phyloP scores from a whole-genome alignment of 2,888 invertebrate species.

The Diaprepes abbreviatus region DNA sequence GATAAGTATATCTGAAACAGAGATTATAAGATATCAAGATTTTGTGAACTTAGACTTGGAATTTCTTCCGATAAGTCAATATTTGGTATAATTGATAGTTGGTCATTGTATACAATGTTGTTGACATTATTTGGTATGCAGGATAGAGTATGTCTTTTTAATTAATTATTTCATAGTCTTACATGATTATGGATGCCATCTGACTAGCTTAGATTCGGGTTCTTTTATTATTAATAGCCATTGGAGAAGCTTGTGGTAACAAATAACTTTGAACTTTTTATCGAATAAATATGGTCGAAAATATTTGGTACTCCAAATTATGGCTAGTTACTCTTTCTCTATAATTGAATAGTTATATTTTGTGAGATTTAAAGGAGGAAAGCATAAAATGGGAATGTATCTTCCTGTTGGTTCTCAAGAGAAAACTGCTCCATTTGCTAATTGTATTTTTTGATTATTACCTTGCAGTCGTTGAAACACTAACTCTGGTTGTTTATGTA shows the following conservation, averaged over 20 bases:
- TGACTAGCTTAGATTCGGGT: no score
- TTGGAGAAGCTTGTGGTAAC: constrained; percentile 2
- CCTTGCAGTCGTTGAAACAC: neutral
- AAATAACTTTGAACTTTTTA: no score
- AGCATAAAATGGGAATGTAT: no score
- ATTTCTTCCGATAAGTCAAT: neutral
- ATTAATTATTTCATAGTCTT: constrained; percentile 19
- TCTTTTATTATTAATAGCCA: constrained; percentile 8
- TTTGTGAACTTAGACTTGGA: neutral
- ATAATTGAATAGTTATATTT: neutral
- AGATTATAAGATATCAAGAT: neutral
- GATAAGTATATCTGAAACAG: neutral
- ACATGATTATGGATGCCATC: constrained; percentile 21
- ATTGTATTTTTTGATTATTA: neutral
- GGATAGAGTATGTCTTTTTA: no score
- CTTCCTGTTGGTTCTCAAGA: no score
- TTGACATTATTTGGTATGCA: constrained; percentile 1
- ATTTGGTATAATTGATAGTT: neutral
- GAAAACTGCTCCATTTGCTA: neutral
- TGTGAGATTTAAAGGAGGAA: neutral
- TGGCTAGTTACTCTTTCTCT: neutral
- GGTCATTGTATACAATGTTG: neutral
- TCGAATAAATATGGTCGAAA: no score
- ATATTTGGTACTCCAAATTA: no score
- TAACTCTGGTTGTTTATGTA: neutral